Evolutionary conservation across 92 coral and sea anemone species (phyloP).

Genomic region (Palythoa grandis): DNA sequence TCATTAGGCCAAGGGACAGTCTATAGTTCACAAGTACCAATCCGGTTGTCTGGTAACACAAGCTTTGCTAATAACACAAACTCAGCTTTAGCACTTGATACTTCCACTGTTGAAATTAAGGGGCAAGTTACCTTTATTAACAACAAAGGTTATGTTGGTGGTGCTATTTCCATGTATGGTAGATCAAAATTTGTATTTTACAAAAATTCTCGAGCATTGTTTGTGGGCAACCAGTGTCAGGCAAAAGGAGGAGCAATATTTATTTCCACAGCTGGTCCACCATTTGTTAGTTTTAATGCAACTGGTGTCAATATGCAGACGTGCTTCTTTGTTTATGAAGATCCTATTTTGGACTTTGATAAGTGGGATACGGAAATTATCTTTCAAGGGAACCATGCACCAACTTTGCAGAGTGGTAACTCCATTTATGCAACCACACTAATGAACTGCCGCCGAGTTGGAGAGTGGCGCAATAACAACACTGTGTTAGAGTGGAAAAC

Average conservation of each 20-base stretch:
- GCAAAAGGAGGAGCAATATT: slow-evolving; percentile 66
- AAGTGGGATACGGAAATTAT: slow-evolving; percentile 63
- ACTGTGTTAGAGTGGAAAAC: slow-evolving; percentile 59
- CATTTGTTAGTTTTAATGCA: slow-evolving; percentile 54
- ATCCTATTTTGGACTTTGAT: slow-evolving; percentile 41
- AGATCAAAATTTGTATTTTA: slow-evolving; percentile 58
- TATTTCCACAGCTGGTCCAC: slow-evolving; percentile 63
- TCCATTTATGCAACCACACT: slow-evolving; percentile 72
- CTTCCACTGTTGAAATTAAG: slow-evolving; percentile 56
- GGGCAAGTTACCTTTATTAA: slow-evolving; percentile 55
- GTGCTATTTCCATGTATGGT: slow-evolving; percentile 75
- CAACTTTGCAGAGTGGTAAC: slow-evolving; percentile 52
- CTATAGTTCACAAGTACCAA: slow-evolving; percentile 57
- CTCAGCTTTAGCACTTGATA: slow-evolving; percentile 70
- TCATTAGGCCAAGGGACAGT: slow-evolving; percentile 70
- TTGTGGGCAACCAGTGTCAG: slow-evolving; percentile 53
- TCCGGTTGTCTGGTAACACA: slow-evolving; percentile 48
- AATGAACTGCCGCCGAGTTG: slow-evolving; percentile 47
- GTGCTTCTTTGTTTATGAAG: slow-evolving; percentile 69
- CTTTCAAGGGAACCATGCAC: slow-evolving; percentile 64
- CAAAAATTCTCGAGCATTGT: slow-evolving; percentile 52
- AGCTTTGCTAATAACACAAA: slow-evolving; percentile 48
- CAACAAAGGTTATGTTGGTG: slow-evolving; percentile 66
- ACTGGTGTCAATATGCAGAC: slow-evolving; percentile 39
- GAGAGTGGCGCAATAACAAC: slow-evolving; percentile 54